Percentiles rank a stretch among this genome's conserved stretches.
Conservation (phyloP, 2,797 vertebrate species). For the Anguilla obscura region DNA sequence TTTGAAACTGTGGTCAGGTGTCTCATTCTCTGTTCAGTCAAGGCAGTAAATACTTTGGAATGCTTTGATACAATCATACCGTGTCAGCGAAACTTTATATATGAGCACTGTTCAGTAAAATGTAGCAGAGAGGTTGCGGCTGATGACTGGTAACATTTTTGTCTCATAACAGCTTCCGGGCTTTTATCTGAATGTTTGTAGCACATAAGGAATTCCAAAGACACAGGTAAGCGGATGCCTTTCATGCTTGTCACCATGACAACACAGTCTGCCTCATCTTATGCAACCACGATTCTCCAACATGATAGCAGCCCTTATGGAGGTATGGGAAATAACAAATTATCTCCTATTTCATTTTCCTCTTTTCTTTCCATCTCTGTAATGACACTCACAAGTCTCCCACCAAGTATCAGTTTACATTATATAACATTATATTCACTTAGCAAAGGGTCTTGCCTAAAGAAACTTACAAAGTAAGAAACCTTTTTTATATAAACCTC, state of each 20-base stretch:
- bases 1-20: background rate
- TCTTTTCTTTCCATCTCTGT: conserved; percentile 1
- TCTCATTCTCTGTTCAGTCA: background rate
- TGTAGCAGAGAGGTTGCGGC: background rate
- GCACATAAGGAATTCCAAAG: conserved; percentile 49
- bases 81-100: background rate
- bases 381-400: conserved; percentile 14
- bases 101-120: background rate
- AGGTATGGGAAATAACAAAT: conserved; percentile 1
- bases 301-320: conserved; percentile 26
- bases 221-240: conserved; percentile 45
- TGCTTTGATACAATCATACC: background rate
- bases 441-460: background rate
- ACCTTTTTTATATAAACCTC: background rate
- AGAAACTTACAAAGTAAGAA: background rate
- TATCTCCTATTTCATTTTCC: background rate
- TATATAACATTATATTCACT: background rate
- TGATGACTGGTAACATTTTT: background rate
- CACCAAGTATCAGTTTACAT: background rate
- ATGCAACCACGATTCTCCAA: background rate
- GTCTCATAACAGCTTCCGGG: background rate
- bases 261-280: conserved; percentile 41
- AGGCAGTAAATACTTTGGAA: background rate
- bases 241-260: conserved; percentile 41
- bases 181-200: background rate